Percentiles rank a stretch among this genome's conserved stretches.
Evolutionary conservation across 2,888 invertebrate species (phyloP).

Genomic region (Apodemia mormo): DNA sequence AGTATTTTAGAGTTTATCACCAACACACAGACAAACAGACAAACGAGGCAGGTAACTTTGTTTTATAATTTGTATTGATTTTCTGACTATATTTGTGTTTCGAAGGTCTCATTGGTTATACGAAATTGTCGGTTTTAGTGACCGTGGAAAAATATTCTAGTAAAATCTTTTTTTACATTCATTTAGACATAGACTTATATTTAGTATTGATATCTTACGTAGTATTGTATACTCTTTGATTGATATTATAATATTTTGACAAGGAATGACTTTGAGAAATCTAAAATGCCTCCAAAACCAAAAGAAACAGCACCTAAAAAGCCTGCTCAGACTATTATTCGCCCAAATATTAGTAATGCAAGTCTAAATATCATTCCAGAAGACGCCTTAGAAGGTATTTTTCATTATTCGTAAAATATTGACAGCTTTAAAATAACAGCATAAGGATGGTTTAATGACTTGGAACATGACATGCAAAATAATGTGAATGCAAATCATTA

Average conservation of each 20-base stretch:
- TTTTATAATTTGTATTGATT: too few species aligned
- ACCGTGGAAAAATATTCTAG: not conserved
- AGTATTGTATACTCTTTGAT: not conserved
- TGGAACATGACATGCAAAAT: too few species aligned
- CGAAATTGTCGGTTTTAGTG: too few species aligned
- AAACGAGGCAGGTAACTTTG: too few species aligned
- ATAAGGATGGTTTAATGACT: too few species aligned
- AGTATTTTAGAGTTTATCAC: too few species aligned
- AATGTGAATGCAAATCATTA: too few species aligned
- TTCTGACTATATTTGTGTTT: too few species aligned
- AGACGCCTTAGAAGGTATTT: conserved; percentile 56
- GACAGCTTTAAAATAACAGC: not conserved
- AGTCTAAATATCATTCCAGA: conserved; percentile 58
- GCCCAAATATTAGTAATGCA: conserved; percentile 61
- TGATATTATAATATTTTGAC: not conserved
- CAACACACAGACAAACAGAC: too few species aligned
- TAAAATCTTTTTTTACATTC: not conserved
- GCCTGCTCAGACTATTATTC: conserved; percentile 42
- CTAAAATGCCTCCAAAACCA: conserved; percentile 56
- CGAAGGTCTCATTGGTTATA: too few species aligned
- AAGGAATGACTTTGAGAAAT: not conserved
- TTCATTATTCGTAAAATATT: not conserved
- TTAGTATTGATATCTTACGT: not conserved
- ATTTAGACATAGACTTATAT: too few species aligned
- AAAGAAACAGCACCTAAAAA: conserved; percentile 54